Percentiles rank a stretch among this genome's conserved stretches.
These are phyloP conservation scores for Struthio camelus DNA, from an alignment of 2,113 vertebrate genomes.

Conservation along the genomic window DNA sequence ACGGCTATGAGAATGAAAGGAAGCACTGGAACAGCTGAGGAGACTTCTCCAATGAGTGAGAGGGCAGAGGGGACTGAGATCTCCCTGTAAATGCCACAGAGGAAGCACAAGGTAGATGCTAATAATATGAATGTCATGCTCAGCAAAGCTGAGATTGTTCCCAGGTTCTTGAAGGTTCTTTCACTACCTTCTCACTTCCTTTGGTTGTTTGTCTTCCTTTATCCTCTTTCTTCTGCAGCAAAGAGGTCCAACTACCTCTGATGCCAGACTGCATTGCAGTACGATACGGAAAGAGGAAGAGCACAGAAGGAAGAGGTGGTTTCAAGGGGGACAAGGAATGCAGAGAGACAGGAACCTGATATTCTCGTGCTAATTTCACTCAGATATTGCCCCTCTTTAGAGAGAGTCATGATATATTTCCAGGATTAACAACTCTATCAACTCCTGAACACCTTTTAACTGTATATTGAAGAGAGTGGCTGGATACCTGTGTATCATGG, in stretches of 20 bases:
- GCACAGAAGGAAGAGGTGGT: neutral
- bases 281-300: neutral
- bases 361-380: neutral
- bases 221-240: neutral
- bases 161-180: neutral
- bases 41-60: neutral
- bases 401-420: neutral
- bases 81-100: neutral
- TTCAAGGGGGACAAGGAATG: neutral
- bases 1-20: neutral
- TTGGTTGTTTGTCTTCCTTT: neutral
- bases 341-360: neutral
- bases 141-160: neutral
- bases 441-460: neutral
- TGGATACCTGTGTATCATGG: slow-evolving; percentile 43
- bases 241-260: neutral
- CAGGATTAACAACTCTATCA: neutral
- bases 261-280: neutral
- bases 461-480: neutral
- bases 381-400: neutral
- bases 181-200: neutral
- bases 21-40: neutral
- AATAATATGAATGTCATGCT: neutral
- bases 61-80: neutral
- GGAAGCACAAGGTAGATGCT: neutral